These are phyloP conservation scores for Allacma fusca DNA, from an alignment of 2,888 invertebrate genomes.

Conservation along the genomic window DNA sequence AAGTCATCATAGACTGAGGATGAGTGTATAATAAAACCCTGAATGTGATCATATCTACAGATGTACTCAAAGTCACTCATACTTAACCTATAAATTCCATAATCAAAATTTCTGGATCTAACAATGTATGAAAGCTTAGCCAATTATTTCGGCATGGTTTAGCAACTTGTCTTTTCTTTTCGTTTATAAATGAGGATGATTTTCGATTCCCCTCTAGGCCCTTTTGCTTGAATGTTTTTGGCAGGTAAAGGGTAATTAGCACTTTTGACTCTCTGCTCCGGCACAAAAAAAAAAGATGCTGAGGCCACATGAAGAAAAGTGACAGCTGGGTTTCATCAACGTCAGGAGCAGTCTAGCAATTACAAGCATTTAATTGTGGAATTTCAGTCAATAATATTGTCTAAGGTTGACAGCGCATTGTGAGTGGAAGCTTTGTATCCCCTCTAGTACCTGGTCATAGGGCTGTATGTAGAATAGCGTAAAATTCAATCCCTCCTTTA, in stretches of 20 bases:
- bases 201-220: conserved; percentile 17
- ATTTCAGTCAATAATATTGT: not conserved
- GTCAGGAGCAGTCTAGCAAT: not conserved
- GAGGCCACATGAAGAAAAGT: not conserved
- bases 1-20: too few species aligned
- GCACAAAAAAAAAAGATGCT: not conserved
- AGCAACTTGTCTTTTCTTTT: conserved; percentile 6
- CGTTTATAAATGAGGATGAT: not conserved
- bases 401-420: not conserved
- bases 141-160: conserved; percentile 20
- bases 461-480: too few species aligned
- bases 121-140: conserved; percentile 20
- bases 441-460: too few species aligned
- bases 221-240: conserved; percentile 2
- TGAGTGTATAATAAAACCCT: not conserved
- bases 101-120: not conserved
- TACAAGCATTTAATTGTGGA: conserved; percentile 18
- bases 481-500: too few species aligned
- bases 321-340: conserved; percentile 21
- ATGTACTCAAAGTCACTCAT: not conserved
- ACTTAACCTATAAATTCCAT: conserved; percentile 19
- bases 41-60: not conserved
- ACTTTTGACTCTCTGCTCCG: not conserved
- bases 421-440: too few species aligned
- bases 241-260: conserved; percentile 10